Base-by-base conservation (phyloP, 1,140 invertebrate genomes). In the Pygmarrhopalites habei region DNA sequence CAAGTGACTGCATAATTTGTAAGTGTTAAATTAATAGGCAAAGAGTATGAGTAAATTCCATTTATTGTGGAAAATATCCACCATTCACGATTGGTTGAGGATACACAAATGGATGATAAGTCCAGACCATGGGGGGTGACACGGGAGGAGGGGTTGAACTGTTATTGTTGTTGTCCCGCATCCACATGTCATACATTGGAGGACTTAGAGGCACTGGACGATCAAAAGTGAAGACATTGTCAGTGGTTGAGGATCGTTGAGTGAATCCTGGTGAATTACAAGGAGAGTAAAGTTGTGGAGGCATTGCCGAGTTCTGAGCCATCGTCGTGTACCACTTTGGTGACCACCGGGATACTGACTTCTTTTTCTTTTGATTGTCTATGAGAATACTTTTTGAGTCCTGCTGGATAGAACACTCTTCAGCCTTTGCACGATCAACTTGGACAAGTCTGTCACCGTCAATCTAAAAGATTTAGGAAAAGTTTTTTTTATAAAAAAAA, bases 41-140 rank as follows among this genome's bases (percentile, higher is more conserved):
- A n/a, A n/a, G n/a, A n/a, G n/a, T n/a, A n/a, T n/a, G n/a, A n/a
- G n/a, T n/a, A n/a, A n/a, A n/a, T n/a, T n/a, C n/a, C n/a, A n/a
- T n/a, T n/a, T n/a, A n/a, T n/a, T n/a, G n/a, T n/a, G n/a, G n/a
- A n/a, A n/a, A n/a, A n/a, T n/a, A n/a, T n/a, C n/a, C n/a, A n/a
- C n/a, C n/a, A n/a, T n/a, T n/a, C n/a, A n/a, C n/a, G n/a, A n/a
- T n/a, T n/a, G 65, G 41, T n/a, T 19, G 19, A 15, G 64, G 64
- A 52, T 66, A 66, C 4, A 46, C 51, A 52, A 66, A 21, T 4
- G 65, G 65, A 32, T 66, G 65, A 51, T 62, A 66, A 51, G 65
- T 44, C 65, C 65, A 66, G 14, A 66, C 59, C 25, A 66, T 51
- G 15, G 65, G 60, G 2, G 65, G 65, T 39, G 65, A 66, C 25